A percentile compares a stretch with the other conserved stretches of the same genome.
Conservation (phyloP, 2,797 vertebrate species). For the Gymnoscopelus braueri region DNA sequence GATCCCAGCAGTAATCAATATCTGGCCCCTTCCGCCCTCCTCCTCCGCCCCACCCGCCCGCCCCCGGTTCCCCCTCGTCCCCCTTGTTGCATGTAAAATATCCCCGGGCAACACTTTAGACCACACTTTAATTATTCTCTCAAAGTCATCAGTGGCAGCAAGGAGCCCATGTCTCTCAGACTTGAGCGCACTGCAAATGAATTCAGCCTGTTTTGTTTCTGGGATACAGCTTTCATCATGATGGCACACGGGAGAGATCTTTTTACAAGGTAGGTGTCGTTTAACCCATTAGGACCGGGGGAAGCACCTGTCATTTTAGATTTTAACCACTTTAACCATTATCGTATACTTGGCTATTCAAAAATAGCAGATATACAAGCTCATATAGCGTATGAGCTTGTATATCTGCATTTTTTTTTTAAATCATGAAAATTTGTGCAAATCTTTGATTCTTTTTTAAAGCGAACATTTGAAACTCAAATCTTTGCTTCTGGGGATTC, state of each 20-base stretch:
- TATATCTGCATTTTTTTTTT: too few relatives aligned
- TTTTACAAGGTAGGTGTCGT: too few relatives aligned
- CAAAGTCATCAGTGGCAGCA: constrained; percentile 77
- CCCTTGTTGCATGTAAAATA: constrained; percentile 81
- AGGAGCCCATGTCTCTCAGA: constrained; percentile 50
- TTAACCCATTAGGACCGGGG: too few relatives aligned
- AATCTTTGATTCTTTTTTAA: too few relatives aligned
- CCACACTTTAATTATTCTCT: constrained; percentile 78
- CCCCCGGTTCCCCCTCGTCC: constrained; percentile 31
- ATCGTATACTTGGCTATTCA: too few relatives aligned
- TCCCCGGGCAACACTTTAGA: constrained; percentile 73
- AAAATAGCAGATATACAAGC: too few relatives aligned
- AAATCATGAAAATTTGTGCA: too few relatives aligned
- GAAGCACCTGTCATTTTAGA: too few relatives aligned
- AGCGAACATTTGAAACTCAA: too few relatives aligned
- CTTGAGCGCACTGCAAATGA: constrained; percentile 56
- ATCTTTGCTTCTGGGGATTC: too few relatives aligned
- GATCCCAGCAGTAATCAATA: constrained; percentile 85
- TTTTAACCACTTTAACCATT: too few relatives aligned
- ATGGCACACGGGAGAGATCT: neutral
- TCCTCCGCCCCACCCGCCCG: constrained; percentile 28
- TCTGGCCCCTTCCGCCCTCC: constrained; percentile 60
- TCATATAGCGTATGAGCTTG: too few relatives aligned
- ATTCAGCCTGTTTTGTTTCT: constrained; percentile 51
- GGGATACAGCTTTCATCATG: constrained; percentile 29